Conservation (phyloP, 1,140 invertebrate species). For the Musca domestica region DNA sequence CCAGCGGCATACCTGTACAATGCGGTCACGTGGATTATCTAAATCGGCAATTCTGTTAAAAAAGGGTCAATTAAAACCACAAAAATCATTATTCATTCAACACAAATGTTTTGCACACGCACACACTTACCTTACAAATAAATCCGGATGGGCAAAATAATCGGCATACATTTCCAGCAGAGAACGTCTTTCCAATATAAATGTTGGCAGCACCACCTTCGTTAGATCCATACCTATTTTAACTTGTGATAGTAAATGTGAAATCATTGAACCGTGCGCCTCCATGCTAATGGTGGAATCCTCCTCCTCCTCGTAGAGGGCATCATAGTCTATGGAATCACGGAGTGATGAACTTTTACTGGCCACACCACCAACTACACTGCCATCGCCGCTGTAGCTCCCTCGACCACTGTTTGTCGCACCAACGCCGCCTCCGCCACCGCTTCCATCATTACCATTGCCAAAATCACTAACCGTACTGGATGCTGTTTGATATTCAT, state of each 20-base stretch:
- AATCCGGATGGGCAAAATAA: constrained; percentile 96
- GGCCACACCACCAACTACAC: constrained; percentile 52
- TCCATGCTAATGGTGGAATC: constrained; percentile 87
- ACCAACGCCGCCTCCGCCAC: constrained; percentile 54
- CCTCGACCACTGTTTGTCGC: constrained; percentile 47
- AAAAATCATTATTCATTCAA: constrained; percentile 1
- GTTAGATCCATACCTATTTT: constrained; percentile 98
- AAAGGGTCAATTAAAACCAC: constrained; percentile 16
- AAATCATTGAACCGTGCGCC: constrained; percentile 91
- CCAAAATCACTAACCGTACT: constrained; percentile 25
- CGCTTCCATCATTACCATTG: constrained; percentile 33
- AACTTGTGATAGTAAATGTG: constrained; percentile 91
- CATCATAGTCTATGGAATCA: constrained; percentile 67
- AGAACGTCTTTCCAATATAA: constrained; percentile 92
- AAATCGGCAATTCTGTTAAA: constrained; percentile 81
- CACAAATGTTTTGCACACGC: background rate
- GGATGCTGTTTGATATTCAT: constrained; percentile 38
- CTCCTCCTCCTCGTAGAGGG: constrained; percentile 84
- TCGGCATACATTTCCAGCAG: constrained; percentile 97
- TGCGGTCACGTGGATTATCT: constrained; percentile 79
- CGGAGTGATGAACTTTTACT: constrained; percentile 30
- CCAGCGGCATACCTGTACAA: constrained; percentile 91
- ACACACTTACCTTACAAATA: constrained; percentile 81
- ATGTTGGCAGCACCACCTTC: constrained; percentile 95
- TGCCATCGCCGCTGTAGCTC: constrained; percentile 38